Conservation (phyloP, 2,113 vertebrate species). For the Sardina pilchardus region DNA sequence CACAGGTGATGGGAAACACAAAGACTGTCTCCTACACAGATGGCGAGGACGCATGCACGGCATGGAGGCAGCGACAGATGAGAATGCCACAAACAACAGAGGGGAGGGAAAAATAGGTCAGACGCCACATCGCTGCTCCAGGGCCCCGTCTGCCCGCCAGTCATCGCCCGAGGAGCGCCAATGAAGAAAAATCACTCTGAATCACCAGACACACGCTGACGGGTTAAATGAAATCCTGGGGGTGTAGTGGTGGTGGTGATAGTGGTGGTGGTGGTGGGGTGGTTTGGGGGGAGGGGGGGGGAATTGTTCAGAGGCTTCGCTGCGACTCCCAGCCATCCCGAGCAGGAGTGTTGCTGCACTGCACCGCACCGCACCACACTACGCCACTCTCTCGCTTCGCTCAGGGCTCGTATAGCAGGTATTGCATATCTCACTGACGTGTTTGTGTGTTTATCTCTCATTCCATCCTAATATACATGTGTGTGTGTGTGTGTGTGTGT, state of each 20-base stretch:
- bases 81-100: conserved; percentile 52
- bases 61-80: conserved; percentile 48
- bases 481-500: neutral
- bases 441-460: neutral
- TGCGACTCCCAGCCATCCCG: conserved; percentile 26
- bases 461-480: neutral
- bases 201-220: conserved; percentile 56
- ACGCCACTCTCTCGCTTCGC: neutral
- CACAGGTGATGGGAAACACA: conserved; percentile 44
- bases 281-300: conserved; percentile 22
- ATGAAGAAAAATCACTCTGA: conserved; percentile 59
- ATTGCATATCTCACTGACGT: neutral
- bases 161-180: conserved; percentile 54
- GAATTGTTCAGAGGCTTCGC: neutral
- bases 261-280: conserved; percentile 17
- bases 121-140: conserved; percentile 31
- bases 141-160: conserved; percentile 43
- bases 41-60: neutral
- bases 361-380: neutral
- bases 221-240: conserved; percentile 51
- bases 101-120: conserved; percentile 66
- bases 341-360: neutral
- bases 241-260: conserved; percentile 10
- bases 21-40: neutral
- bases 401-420: neutral